These are phyloP conservation scores for Spinus pinus DNA, from an alignment of 2,797 vertebrate genomes.

Conservation along the genomic window DNA sequence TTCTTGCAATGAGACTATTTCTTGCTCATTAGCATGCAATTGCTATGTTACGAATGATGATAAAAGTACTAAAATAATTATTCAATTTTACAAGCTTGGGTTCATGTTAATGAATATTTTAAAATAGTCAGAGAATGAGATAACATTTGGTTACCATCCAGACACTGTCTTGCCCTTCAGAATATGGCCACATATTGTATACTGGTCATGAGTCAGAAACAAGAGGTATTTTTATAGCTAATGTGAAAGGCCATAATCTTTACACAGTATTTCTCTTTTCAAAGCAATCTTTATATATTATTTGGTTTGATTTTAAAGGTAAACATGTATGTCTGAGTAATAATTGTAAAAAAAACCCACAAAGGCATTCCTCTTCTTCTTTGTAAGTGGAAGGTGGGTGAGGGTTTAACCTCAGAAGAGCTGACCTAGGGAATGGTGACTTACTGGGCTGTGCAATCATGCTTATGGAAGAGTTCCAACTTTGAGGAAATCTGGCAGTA, in stretches of 20 bases:
- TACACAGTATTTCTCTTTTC: neutral
- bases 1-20: neutral
- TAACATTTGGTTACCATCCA: constrained; percentile 29
- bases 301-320: neutral
- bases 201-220: neutral
- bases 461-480: constrained; percentile 6
- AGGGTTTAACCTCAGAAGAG: neutral
- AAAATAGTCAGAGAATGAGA: constrained; percentile 30
- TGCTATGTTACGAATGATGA: neutral
- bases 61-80: constrained; percentile 25
- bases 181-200: neutral
- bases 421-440: neutral
- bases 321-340: neutral
- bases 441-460: neutral
- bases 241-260: neutral
- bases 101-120: constrained; percentile 36
- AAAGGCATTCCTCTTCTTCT: neutral
- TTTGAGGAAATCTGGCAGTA: neutral
- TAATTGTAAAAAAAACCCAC: neutral
- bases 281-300: neutral
- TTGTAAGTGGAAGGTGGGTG: neutral
- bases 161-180: neutral
- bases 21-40: neutral
- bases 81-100: neutral
- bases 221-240: neutral